These are phyloP conservation scores for Hippolais icterina DNA, from an alignment of 2,113 vertebrate genomes.

Conservation along the genomic window DNA sequence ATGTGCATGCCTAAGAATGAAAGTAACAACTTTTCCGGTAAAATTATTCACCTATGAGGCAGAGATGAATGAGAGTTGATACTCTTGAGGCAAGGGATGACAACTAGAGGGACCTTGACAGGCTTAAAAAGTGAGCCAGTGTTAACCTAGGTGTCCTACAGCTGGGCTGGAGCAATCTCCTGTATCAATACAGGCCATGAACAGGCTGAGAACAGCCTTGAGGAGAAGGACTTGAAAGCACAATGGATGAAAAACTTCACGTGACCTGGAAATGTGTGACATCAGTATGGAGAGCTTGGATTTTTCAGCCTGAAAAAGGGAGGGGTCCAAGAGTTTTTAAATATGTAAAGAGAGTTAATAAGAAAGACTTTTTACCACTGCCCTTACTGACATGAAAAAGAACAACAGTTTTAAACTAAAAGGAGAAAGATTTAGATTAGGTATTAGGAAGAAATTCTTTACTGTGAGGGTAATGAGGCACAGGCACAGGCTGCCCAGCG, in stretches of 20 bases:
- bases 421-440: neutral
- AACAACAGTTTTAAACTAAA: neutral
- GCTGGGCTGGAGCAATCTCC: accelerated
- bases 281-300: accelerated
- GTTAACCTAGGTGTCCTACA: neutral
- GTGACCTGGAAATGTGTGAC: accelerated
- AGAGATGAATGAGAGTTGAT: neutral
- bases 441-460: neutral
- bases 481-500: neutral
- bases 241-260: accelerated
- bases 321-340: neutral
- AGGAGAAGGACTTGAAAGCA: too few relatives aligned
- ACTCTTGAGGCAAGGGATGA: accelerated
- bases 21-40: neutral
- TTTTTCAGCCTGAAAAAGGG: neutral
- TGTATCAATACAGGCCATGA: accelerated
- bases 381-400: neutral
- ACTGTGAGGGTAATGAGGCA: neutral
- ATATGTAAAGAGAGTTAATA: accelerated
- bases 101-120: neutral
- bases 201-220: neutral
- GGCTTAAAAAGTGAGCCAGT: accelerated
- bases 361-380: accelerated
- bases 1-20: neutral
- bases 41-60: neutral